phyloP scores from a whole-genome alignment of 2,797 vertebrate species.

The Pelodytes ibericus region DNA sequence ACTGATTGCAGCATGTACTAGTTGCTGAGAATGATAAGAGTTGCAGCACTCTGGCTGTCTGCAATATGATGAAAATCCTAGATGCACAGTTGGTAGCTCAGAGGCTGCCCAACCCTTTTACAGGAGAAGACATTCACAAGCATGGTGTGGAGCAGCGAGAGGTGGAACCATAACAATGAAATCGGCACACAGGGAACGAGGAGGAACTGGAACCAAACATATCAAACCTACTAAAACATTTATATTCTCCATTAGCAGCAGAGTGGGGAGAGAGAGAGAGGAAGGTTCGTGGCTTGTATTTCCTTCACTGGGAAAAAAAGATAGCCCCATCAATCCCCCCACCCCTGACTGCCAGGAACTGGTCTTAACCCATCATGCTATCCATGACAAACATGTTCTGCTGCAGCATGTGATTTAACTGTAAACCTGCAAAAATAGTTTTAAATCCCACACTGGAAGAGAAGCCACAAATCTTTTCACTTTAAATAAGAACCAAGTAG shows the following conservation, averaged over 20 bases:
- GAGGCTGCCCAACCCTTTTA: not conserved
- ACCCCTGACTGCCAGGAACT: constrained; percentile 49
- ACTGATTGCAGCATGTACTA: too few species aligned
- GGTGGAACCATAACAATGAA: constrained; percentile 52
- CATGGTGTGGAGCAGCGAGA: constrained; percentile 23
- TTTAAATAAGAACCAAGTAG: too few species aligned
- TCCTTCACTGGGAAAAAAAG: constrained; percentile 44
- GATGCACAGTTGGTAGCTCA: not conserved
- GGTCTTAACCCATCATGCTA: constrained; percentile 6
- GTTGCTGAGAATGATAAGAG: not conserved
- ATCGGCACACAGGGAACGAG: constrained; percentile 34
- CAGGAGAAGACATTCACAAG: not conserved
- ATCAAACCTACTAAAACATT: constrained; percentile 56
- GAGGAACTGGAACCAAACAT: constrained; percentile 38
- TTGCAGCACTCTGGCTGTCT: too few species aligned
- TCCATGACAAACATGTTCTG: constrained; percentile 8
- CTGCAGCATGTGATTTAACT: not conserved
- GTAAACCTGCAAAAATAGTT: too few species aligned
- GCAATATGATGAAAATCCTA: too few species aligned
- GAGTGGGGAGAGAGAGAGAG: constrained; percentile 38
- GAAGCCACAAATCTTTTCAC: too few species aligned
- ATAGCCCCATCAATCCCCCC: constrained; percentile 45
- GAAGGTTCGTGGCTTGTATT: constrained; percentile 44
- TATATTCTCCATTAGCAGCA: constrained; percentile 51
- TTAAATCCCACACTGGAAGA: not conserved